Conservation (phyloP, 1,140 invertebrate species). For the Neodiprion virginianus region DNA sequence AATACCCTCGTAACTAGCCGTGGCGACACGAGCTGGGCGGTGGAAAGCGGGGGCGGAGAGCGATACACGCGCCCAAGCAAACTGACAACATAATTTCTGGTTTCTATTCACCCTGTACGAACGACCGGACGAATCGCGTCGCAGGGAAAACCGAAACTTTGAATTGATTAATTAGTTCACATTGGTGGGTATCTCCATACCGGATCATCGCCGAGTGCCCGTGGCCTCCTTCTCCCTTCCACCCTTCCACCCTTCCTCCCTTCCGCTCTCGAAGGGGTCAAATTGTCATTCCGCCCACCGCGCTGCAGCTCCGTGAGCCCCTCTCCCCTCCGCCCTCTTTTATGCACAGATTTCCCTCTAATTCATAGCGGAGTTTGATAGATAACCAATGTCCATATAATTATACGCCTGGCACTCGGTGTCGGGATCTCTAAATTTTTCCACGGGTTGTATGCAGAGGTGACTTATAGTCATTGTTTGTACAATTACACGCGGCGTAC, state of each 20-base stretch:
- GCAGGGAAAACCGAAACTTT: slow-evolving; percentile 4
- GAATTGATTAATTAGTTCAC: slow-evolving; percentile 5
- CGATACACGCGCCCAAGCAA: slow-evolving; percentile 1
- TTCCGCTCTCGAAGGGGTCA: background rate
- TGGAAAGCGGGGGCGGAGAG: slow-evolving; percentile 12
- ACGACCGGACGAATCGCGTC: slow-evolving; percentile 6
- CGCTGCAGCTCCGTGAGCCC: background rate
- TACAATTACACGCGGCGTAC: too few relatives aligned
- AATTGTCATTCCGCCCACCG: background rate
- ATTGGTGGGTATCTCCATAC: slow-evolving; percentile 4
- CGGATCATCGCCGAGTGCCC: background rate
- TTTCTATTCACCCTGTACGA: background rate
- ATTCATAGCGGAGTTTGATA: background rate
- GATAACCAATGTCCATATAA: background rate
- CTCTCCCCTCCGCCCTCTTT: background rate
- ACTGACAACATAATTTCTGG: slow-evolving; percentile 5
- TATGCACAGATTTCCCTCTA: background rate
- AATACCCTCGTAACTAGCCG: slow-evolving; percentile 46
- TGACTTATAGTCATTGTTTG: too few relatives aligned
- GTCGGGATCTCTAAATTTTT: background rate
- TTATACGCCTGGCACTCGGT: background rate
- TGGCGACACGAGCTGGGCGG: slow-evolving; percentile 1
- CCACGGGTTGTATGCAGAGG: too few relatives aligned
- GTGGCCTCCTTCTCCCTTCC: background rate
- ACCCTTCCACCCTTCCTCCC: background rate